A percentile compares a stretch with the other conserved stretches of the same genome.
These are phyloP conservation scores for Lacerta bilineata DNA, from an alignment of 2,797 vertebrate species.

Conservation along the genomic window DNA sequence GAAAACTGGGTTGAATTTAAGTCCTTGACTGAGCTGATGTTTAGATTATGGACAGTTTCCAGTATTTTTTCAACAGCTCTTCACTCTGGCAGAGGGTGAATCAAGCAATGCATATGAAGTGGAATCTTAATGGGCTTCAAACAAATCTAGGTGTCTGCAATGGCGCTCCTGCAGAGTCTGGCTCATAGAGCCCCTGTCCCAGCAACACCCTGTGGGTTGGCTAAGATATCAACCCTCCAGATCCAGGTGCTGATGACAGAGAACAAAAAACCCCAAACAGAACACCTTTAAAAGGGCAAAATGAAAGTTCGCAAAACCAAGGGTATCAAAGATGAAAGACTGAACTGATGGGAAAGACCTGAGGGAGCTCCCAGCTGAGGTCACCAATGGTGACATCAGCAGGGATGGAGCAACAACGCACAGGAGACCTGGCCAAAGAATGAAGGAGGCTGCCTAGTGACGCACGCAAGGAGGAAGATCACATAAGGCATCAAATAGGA, in stretches of 20 bases:
- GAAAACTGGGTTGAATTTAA: slow-evolving; percentile 22
- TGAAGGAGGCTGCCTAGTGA: slow-evolving; percentile 13
- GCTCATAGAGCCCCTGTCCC: not conserved
- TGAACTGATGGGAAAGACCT: not conserved
- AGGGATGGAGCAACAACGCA: not conserved
- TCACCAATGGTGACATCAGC: slow-evolving; percentile 8
- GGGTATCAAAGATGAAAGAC: not conserved
- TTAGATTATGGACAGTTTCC: slow-evolving; percentile 20
- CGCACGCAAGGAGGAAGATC: not conserved
- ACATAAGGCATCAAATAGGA: not conserved
- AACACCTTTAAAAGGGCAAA: not conserved
- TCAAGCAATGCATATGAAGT: not conserved
- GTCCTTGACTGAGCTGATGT: not conserved
- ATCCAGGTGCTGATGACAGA: not conserved
- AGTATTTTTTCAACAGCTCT: not conserved
- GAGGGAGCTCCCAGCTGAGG: not conserved
- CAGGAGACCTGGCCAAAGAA: not conserved
- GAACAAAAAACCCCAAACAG: not conserved
- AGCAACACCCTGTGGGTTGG: not conserved
- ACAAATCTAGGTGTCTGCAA: not conserved
- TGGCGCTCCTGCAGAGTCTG: not conserved
- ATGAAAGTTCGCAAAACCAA: not conserved
- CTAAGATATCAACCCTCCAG: slow-evolving; percentile 1
- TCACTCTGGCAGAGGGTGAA: not conserved
- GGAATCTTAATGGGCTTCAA: not conserved